These are phyloP conservation scores for Microcebus ravelobensis DNA, from an alignment of 2,113 vertebrate genomes.

Conservation along the genomic window DNA sequence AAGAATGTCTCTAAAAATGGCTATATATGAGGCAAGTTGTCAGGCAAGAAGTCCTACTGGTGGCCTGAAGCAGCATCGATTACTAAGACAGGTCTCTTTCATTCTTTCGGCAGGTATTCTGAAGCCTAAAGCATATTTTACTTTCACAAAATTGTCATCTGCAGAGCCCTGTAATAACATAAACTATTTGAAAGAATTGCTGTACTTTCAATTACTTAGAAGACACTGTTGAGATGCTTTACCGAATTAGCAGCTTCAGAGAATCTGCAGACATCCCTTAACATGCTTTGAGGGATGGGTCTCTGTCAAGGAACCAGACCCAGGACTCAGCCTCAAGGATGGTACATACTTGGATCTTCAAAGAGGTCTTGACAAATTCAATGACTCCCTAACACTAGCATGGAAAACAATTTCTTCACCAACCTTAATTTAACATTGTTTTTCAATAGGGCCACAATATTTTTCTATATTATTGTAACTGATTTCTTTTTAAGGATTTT, in stretches of 20 bases:
- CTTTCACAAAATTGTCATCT: too few relatives aligned
- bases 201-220: neutral
- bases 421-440: neutral
- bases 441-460: neutral
- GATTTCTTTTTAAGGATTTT: neutral
- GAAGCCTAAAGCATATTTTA: too few relatives aligned
- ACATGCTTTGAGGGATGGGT: neutral
- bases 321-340: neutral
- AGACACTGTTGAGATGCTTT: neutral
- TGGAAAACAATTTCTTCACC: neutral
- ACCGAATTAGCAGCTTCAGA: neutral
- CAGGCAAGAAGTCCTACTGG: too few relatives aligned
- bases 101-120: too few relatives aligned
- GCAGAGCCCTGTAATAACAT: too few relatives aligned
- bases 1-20: too few relatives aligned
- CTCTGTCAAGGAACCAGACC: neutral
- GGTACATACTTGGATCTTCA: neutral
- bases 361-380: neutral
- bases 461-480: neutral
- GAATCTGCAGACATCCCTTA: neutral
- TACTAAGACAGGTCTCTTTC: too few relatives aligned
- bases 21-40: too few relatives aligned
- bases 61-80: too few relatives aligned
- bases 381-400: neutral
- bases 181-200: neutral